Evolutionary conservation across 2,888 invertebrate genomes (phyloP), one percentile per base, ranked within the genome.

Genomic region (Scotopteryx bipunctaria): DNA sequence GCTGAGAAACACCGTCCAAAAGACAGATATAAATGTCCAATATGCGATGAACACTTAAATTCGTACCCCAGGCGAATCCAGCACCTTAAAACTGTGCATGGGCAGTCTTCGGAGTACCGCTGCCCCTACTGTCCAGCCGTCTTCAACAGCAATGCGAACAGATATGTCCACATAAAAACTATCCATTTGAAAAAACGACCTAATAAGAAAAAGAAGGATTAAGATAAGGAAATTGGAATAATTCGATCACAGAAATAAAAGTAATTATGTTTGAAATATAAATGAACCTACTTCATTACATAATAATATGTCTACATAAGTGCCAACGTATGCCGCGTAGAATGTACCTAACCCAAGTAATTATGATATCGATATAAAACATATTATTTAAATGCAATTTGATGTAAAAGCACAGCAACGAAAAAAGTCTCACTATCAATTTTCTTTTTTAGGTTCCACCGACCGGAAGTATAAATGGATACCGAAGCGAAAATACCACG

Each of bases 401-500:
- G n/a, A n/a, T n/a, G n/a, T 15, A 16, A 16, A 14, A 40, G 16
- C 25, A 9, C 38, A 8, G 21, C 36, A 8, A 6, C n/a, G 8
- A 19, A 23, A 32, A 15, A 35, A 55, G 59, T 68, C 67, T 71
- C 69, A 78, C 65, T 71, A 70, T 71, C 57, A 69, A 68, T 81
- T 82, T 76, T 81, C 71, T 81, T 83, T 83, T 84, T 76, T 87
- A 87, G 87, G 85, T 61, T 59, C 65, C 68, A 51, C 62, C 69
- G 72, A 70, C 66, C 63, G 59, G 68, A 75, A 69, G 61, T 58
- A 76, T 58, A 81, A 78, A 71, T 86, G 85, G 84, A 84, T 71
- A 71, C 73, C 80, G 65, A 75, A 67, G 63, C 79, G 81, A 72
- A 82, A 80, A 78, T 85, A 69, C 76, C 72, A 82, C 37, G 62